Conservation (phyloP, 1,140 invertebrate species). For the Orchestia grillus region DNA sequence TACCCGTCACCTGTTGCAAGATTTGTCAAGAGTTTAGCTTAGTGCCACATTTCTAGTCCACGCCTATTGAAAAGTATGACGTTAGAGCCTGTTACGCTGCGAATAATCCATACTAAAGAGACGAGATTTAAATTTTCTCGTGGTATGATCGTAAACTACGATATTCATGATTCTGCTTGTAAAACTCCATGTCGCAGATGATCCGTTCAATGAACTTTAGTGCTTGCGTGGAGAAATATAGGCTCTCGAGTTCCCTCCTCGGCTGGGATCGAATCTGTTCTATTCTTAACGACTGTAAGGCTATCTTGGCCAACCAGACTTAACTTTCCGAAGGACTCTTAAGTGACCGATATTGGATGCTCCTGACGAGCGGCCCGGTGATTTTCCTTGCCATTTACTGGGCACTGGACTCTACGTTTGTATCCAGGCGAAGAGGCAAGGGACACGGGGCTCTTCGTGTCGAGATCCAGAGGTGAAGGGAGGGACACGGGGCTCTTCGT, state of each 20-base stretch:
- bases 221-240: not conserved
- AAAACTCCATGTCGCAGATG: not conserved
- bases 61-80: not conserved
- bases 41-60: no score
- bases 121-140: not conserved
- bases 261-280: not conserved
- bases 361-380: not conserved
- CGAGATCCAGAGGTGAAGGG: not conserved
- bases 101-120: not conserved
- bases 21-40: no score
- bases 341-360: conserved; percentile 7
- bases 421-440: not conserved
- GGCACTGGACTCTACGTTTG: not conserved
- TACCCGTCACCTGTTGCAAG: no score
- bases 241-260: not conserved
- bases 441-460: no score
- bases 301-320: not conserved
- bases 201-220: not conserved
- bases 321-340: not conserved
- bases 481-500: no score
- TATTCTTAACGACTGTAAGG: not conserved
- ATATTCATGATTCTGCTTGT: not conserved
- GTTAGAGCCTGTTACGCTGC: not conserved
- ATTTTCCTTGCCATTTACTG: not conserved
- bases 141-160: not conserved